These are phyloP conservation scores for Astropecten irregularis DNA, from an alignment of 53 echinoderm and acorn worm genomes.

Conservation along the genomic window DNA sequence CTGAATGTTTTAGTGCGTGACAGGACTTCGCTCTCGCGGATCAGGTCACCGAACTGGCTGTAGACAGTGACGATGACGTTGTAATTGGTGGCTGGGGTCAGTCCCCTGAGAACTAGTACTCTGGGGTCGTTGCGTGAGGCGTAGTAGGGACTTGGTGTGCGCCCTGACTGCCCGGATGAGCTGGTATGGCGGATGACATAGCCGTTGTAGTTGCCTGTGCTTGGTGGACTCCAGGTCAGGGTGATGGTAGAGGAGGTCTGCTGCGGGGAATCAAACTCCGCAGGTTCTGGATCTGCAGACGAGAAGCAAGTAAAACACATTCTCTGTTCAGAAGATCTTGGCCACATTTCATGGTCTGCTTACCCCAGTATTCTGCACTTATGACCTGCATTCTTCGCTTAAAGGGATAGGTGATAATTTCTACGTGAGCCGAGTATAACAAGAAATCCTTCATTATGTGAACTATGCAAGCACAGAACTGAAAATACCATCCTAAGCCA, in stretches of 20 bases:
- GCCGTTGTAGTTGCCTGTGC: conserved; percentile 47
- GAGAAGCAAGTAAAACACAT: no score
- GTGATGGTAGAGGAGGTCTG: conserved; percentile 54
- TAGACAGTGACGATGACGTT: conserved; percentile 56
- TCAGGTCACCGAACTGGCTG: conserved; percentile 49
- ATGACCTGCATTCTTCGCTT: not conserved
- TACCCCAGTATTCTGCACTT: not conserved
- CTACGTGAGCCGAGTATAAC: no score
- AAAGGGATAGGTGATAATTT: no score
- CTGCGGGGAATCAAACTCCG: not conserved
- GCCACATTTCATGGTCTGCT: not conserved
- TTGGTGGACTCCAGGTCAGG: conserved; percentile 43
- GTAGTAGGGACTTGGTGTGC: conserved; percentile 46
- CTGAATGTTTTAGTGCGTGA: not conserved
- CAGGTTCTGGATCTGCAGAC: conserved; percentile 31
- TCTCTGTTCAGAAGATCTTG: no score
- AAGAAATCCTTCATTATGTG: no score
- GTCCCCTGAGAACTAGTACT: conserved; percentile 61
- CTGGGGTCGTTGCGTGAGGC: conserved; percentile 31
- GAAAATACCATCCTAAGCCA: no score
- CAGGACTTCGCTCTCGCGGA: not conserved
- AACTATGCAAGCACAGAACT: no score
- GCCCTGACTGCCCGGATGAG: conserved; percentile 17
- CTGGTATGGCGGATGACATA: conserved; percentile 18
- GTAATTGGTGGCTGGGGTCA: conserved; percentile 52